Conservation (phyloP, 1,140 invertebrate species). For the Agrypnia vestita region DNA sequence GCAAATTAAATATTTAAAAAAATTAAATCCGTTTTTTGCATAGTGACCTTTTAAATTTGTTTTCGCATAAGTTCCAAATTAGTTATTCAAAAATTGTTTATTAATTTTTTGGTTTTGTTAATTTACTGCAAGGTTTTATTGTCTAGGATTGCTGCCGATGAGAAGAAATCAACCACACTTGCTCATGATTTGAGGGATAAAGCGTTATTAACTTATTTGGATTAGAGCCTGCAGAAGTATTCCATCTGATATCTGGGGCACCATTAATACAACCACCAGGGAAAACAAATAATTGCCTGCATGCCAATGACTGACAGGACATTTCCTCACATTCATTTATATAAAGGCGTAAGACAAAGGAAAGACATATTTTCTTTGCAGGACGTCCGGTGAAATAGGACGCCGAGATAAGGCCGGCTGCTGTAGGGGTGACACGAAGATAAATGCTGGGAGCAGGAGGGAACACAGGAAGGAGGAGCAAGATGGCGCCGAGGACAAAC, state of each 20-base stretch:
- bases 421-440: slow-evolving; percentile 14
- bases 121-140: too few species aligned
- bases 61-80: too few species aligned
- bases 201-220: not conserved
- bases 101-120: too few species aligned
- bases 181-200: not conserved
- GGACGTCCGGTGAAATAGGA: slow-evolving; percentile 18
- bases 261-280: not conserved
- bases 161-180: not conserved
- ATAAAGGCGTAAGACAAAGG: not conserved
- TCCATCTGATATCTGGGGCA: not conserved
- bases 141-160: not conserved
- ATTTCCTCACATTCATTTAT: slow-evolving; percentile 6
- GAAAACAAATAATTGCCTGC: not conserved
- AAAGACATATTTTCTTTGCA: not conserved
- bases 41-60: too few species aligned
- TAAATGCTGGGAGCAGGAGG: not conserved
- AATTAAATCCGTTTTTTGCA: too few species aligned
- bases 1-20: too few species aligned
- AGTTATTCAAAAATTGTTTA: too few species aligned
- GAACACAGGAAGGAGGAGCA: not conserved
- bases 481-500: not conserved
- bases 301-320: slow-evolving; percentile 1
- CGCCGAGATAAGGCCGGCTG: slow-evolving; percentile 13
- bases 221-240: not conserved